Conservation (phyloP, 2,888 invertebrate species). For the Ceraclea dissimilis region DNA sequence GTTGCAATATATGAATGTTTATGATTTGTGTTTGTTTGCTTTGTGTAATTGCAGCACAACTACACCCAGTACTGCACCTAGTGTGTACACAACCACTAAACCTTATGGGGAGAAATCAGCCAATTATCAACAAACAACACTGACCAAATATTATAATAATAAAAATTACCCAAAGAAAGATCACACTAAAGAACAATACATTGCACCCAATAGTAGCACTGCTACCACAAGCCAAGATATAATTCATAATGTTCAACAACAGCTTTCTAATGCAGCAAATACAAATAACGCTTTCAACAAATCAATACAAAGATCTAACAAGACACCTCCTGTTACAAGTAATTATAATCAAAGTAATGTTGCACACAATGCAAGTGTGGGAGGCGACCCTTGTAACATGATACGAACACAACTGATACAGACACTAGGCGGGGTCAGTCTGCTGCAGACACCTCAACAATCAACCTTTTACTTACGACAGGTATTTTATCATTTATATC, state of each 20-base stretch:
- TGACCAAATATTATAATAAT: background rate
- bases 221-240: background rate
- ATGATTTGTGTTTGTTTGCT: background rate
- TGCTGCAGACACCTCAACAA: conserved; percentile 19
- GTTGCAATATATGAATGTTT: too few species aligned
- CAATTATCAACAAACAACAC: background rate
- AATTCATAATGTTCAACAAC: background rate
- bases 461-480: conserved; percentile 18
- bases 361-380: conserved; percentile 3
- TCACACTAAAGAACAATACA: background rate
- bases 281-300: background rate
- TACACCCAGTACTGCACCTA: background rate
- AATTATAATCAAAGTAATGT: background rate
- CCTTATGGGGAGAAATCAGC: background rate
- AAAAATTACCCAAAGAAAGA: background rate
- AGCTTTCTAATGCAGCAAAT: background rate
- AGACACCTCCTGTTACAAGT: background rate
- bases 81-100: background rate
- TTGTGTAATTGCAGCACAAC: background rate
- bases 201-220: background rate
- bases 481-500: conserved; percentile 4
- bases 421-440: conserved; percentile 10
- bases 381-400: conserved; percentile 4
- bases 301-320: background rate
- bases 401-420: background rate